Evolutionary conservation across 1,140 invertebrate genomes (phyloP).

Genomic region (Spodoptera litura): DNA sequence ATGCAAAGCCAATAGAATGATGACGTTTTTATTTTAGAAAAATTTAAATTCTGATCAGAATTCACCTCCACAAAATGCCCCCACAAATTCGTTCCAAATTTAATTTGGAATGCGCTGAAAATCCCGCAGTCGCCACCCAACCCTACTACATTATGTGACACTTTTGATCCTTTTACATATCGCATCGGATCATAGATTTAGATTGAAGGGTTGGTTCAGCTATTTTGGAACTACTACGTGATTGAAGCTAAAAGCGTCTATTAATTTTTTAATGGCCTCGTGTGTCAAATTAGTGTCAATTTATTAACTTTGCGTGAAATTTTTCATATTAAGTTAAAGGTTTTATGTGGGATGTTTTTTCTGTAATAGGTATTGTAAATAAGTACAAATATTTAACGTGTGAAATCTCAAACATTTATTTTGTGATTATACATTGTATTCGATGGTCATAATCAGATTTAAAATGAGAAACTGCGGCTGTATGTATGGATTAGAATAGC

Average conservation of each 20-base stretch:
- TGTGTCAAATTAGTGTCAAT: no score
- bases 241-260: background rate
- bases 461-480: no score
- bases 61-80: conserved; percentile 22
- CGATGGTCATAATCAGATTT: no score
- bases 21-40: conserved; percentile 27
- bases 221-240: background rate
- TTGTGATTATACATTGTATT: no score
- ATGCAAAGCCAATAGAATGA: conserved; percentile 17
- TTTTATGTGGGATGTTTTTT: no score
- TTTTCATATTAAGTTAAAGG: no score
- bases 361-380: no score
- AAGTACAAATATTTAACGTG: no score
- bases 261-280: background rate
- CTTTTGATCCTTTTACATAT: conserved; percentile 40
- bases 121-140: conserved; percentile 20
- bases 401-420: no score
- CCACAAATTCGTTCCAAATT: conserved; percentile 43
- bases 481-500: no score
- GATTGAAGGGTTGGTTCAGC: conserved; percentile 9
- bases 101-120: conserved; percentile 41
- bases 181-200: conserved; percentile 22
- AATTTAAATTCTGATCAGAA: conserved; percentile 36
- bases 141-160: conserved; percentile 30
- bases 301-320: no score